Base-by-base conservation (phyloP, 2,888 invertebrate species). In the Heliconius charithonia region DNA sequence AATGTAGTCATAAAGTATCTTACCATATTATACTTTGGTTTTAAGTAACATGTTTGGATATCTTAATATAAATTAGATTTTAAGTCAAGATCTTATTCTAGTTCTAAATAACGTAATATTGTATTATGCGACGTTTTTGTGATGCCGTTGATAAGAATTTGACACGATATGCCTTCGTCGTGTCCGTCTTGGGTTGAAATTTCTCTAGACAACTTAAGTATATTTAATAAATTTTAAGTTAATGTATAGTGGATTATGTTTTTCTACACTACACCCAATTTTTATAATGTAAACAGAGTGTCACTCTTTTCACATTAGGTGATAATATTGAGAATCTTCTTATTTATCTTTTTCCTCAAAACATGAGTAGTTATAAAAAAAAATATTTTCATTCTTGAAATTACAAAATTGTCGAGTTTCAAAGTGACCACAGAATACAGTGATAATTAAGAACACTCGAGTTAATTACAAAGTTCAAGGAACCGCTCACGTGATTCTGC, bases 401-500 rank as follows among this genome's bases (percentile, higher is more conserved):
- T n/a, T 1, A 9, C 29, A 37, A 19, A 59, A 59, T 72, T 59
- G 19, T 59, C 9, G 45, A 19, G 12, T 3, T 27, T 73, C 22
- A 63, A 63, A 62, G 25, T 27, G 41, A 12, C 63, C 27, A 74
- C 74, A 63, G 22, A 62, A 62, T 45, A 27, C 74, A 41, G 32
- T 41, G 19, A 27, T 41, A 74, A 41, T 63, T 63, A 41, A 63
- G 63, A 63, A 27, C 27, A 63, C 27, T 25, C 25, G 70, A 77
- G 69, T 51, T 75, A 79, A 75, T 75, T 77, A 77, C 74, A 59
- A 74, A 67, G 76, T 76, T 80, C 80, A 79, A 76, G 69, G 78
- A 41, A 56, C 45, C 22, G 45, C 73, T 63, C 41, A 65, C 65
- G 45, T 72, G 72, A 72, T 72, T 72, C 59, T 59, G 45, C 10